These are phyloP conservation scores for Vireo griseus DNA, from an alignment of 2,797 vertebrate species.

Conservation along the genomic window DNA sequence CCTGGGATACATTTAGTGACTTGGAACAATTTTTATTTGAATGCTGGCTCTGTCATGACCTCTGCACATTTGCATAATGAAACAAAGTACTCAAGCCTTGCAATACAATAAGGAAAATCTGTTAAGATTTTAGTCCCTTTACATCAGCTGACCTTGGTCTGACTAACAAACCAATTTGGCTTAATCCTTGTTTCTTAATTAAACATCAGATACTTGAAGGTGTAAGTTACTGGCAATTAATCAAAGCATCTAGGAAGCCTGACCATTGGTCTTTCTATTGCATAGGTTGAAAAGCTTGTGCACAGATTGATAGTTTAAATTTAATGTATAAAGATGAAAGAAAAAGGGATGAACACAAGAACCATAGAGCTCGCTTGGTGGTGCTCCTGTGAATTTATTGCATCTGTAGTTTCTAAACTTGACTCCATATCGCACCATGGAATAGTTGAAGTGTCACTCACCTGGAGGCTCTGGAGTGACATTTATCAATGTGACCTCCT, in stretches of 20 bases:
- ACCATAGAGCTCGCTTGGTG: accelerated
- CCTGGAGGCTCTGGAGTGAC: background rate
- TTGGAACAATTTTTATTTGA: constrained; percentile 18
- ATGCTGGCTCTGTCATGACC: background rate
- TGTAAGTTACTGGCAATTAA: background rate
- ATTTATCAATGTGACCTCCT: background rate
- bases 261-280: accelerated
- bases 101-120: background rate
- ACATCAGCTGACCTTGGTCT: background rate
- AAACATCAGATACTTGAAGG: background rate
- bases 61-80: background rate
- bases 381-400: background rate
- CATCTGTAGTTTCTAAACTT: background rate
- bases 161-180: background rate
- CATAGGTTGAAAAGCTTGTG: background rate
- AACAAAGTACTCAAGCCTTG: background rate
- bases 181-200: background rate
- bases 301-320: background rate
- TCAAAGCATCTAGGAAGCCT: background rate
- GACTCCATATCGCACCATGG: accelerated
- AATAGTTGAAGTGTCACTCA: background rate
- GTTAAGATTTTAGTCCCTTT: background rate
- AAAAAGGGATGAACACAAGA: background rate
- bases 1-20: constrained; percentile 12
- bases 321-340: background rate